Conservation (phyloP, 2,113 vertebrate species). For the Tachuris rubrigastra region DNA sequence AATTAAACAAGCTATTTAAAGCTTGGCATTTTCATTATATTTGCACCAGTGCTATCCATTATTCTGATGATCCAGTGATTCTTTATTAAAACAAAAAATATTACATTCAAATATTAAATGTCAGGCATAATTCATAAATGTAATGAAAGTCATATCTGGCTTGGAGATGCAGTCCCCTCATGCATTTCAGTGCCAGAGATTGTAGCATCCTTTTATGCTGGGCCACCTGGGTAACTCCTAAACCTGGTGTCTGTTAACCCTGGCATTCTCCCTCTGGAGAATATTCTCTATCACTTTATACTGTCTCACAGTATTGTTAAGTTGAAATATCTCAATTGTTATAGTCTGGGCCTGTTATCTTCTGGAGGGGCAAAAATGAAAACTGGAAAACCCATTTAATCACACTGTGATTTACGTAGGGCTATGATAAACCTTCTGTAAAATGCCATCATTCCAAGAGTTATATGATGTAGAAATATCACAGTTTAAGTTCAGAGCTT, state of each 20-base stretch:
- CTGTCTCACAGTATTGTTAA: not conserved
- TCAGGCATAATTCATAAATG: conserved; percentile 57
- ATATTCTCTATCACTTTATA: not conserved
- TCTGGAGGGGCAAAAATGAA: not conserved
- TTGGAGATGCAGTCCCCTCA: not conserved
- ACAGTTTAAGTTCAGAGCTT: not conserved
- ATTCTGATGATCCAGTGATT: conserved; percentile 63
- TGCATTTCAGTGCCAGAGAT: not conserved
- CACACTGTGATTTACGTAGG: not conserved
- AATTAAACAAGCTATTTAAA: conserved; percentile 72
- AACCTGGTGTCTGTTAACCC: not conserved
- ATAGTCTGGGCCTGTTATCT: not conserved
- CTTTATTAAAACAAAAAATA: conserved; percentile 66
- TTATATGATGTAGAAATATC: not conserved
- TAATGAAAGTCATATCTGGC: conserved; percentile 30
- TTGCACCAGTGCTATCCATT: conserved; percentile 58
- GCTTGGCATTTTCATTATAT: conserved; percentile 62
- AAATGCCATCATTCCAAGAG: not conserved
- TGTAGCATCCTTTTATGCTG: not conserved
- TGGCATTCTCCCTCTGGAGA: not conserved
- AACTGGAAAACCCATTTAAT: not conserved
- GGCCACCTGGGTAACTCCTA: not conserved
- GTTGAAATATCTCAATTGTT: not conserved
- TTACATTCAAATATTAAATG: conserved; percentile 60
- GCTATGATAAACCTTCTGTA: not conserved